These are phyloP conservation scores for Megaceryle alcyon DNA, from an alignment of 2,797 vertebrate genomes.

Conservation along the genomic window DNA sequence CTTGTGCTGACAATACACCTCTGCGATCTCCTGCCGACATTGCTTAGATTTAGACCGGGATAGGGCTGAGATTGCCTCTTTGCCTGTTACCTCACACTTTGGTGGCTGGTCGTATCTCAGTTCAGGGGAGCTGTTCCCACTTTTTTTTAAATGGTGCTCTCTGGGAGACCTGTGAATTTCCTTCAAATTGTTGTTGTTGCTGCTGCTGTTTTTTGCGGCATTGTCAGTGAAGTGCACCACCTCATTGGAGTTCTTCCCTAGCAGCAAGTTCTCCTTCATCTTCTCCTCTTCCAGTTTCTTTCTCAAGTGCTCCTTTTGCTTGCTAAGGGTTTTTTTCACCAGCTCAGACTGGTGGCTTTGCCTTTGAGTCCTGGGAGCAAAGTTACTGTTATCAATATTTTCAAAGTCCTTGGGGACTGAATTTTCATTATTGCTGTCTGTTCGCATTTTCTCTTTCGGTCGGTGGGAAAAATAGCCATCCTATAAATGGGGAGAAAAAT, in stretches of 20 bases:
- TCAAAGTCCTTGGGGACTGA: constrained; percentile 99
- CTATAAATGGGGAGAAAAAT: constrained; percentile 77
- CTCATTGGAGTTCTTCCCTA: constrained; percentile 84
- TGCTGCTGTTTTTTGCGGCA: constrained; percentile 59
- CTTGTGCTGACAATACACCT: constrained; percentile 93
- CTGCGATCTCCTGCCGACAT: constrained; percentile 92
- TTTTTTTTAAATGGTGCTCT: constrained; percentile 75
- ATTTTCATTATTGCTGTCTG: constrained; percentile 99
- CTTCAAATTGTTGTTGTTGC: constrained; percentile 33
- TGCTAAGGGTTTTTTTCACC: constrained; percentile 78
- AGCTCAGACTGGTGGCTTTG: constrained; percentile 84
- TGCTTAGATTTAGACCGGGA: constrained; percentile 90
- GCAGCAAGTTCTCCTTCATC: constrained; percentile 77
- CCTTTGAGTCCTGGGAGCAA: constrained; percentile 89
- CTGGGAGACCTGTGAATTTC: constrained; percentile 70
- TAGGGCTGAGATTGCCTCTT: constrained; percentile 94
- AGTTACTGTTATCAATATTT: constrained; percentile 98
- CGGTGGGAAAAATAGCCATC: constrained; percentile 94
- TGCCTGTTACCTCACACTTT: constrained; percentile 93
- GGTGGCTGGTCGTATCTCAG: constrained; percentile 86
- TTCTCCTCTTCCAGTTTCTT: constrained; percentile 86
- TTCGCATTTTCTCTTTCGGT: constrained; percentile 94
- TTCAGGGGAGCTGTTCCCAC: constrained; percentile 77
- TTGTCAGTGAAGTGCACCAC: constrained; percentile 75
- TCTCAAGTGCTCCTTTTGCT: constrained; percentile 84